A percentile compares a stretch with the other conserved stretches of the same genome.
These are phyloP conservation scores for Trichopoda pennipes DNA, from an alignment of 2,888 invertebrate species.

Conservation along the genomic window DNA sequence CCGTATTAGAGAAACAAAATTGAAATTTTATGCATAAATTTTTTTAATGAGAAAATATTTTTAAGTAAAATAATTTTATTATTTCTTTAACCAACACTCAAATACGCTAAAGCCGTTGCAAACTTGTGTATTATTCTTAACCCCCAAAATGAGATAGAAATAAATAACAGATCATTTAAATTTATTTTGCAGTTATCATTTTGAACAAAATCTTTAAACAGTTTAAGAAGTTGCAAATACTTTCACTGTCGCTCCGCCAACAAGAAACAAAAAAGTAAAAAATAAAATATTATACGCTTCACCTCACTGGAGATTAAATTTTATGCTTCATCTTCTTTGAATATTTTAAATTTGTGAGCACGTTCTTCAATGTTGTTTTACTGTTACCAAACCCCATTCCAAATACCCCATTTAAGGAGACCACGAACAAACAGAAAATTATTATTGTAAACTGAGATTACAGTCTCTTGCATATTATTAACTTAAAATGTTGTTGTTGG, in stretches of 20 bases:
- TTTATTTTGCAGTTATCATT: too few species aligned
- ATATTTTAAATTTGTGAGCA: conserved; percentile 40
- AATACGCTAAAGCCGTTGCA: too few species aligned
- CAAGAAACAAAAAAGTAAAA: background rate
- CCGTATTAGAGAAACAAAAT: too few species aligned
- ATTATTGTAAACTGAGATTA: conserved; percentile 65
- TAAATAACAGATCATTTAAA: too few species aligned
- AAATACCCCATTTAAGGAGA: conserved; percentile 6
- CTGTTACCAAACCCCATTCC: background rate
- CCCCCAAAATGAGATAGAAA: too few species aligned
- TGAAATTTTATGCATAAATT: too few species aligned
- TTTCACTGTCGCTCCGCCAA: background rate
- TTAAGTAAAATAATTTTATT: too few species aligned
- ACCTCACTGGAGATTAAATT: conserved; percentile 72
- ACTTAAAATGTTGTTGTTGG: conserved; percentile 37
- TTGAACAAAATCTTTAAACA: too few species aligned
- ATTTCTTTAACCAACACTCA: too few species aligned
- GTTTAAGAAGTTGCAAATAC: too few species aligned
- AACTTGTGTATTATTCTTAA: too few species aligned
- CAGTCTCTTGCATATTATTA: conserved; percentile 67
- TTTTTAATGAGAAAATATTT: too few species aligned
- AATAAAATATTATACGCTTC: conserved; percentile 72
- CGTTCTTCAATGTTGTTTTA: background rate
- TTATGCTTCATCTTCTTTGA: conserved; percentile 60
- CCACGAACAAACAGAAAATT: conserved; percentile 28